Base-by-base conservation (phyloP, 2,797 vertebrate species). In the Myotis findleyi region DNA sequence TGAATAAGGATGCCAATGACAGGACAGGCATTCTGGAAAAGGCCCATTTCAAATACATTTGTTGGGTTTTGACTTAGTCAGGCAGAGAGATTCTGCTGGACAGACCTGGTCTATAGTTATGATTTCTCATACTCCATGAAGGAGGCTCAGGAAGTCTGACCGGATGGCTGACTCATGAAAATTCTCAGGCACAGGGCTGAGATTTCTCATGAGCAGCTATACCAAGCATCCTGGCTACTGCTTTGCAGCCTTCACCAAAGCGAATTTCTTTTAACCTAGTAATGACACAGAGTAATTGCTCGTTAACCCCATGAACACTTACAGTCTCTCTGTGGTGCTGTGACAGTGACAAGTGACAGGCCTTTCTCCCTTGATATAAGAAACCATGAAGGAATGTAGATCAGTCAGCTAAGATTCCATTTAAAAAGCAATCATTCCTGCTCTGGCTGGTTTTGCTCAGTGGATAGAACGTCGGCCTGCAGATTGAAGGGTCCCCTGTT, bases 341-440 rank as follows among this genome's bases (percentile, higher is more conserved):
- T 27, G 91, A 94, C 44, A 62, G 13, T 90, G 87, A 93, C 83
- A 95, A 57, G 69, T 96, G 96, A 93, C 87, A 97, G 92, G 73
- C 72, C 96, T 95, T 96, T 59, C 69, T 95, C 72, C 66, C 71
- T 44, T 95, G 59, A 87, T 86, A 81, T 87, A 97, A 98, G 93
- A 98, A 96, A 53, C 82, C 82, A 88, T 83, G 96, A 94, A 96
- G 92, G 96, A 97, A 97, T 95, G 84, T 84, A 97, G 95, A 97
- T 51, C 57, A 95, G 62, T 93, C 64, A 86, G 41, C 33, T 80
- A 95, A 95, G 69, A 96, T 57, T 88, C 12, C 36, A 90, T 88
- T 94, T 80, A 92, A 89, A 96, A 91, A 75, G 79, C 62, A 89
- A 64, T 88, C 7, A 36, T 64, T 69, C 4, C 77, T 91, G 27